These are phyloP conservation scores for Epizoanthus illoricatus DNA, from an alignment of 92 coral and sea anemone species.

Conservation along the genomic window DNA sequence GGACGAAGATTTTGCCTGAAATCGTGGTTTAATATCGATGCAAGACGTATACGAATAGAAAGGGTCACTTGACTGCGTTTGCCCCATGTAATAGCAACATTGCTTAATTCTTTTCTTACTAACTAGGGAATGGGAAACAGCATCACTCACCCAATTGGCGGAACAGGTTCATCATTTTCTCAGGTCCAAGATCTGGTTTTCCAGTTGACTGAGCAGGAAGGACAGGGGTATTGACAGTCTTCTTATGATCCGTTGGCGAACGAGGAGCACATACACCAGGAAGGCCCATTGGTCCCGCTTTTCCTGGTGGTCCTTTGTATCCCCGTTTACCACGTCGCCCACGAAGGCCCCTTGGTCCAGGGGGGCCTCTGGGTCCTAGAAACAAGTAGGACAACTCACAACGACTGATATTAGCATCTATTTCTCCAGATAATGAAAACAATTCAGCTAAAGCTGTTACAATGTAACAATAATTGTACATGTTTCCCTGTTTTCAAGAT, in stretches of 20 bases:
- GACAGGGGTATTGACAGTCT: neutral
- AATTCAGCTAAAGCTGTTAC: no score
- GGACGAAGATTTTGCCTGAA: no score
- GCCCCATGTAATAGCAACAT: no score
- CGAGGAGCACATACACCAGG: slow-evolving; percentile 28
- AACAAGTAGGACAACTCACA: no score
- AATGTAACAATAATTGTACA: no score
- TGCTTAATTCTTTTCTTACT: neutral
- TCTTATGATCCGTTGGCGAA: neutral
- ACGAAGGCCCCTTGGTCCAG: slow-evolving; percentile 20
- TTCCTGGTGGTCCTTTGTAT: slow-evolving; percentile 2
- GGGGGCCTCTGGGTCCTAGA: slow-evolving; percentile 8
- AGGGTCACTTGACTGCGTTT: no score
- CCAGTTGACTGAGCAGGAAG: neutral
- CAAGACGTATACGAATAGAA: no score
- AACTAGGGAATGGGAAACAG: neutral
- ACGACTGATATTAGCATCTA: no score
- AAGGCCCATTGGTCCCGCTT: slow-evolving; percentile 9
- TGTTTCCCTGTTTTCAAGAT: no score
- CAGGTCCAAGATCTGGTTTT: neutral
- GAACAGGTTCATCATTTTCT: neutral
- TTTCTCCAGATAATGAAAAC: no score
- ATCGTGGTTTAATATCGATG: no score
- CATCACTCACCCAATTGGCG: slow-evolving; percentile 6
- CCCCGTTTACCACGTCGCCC: slow-evolving; percentile 31